phyloP scores from a whole-genome alignment of 2,888 invertebrate genomes.

The Tiliacea citrago region DNA sequence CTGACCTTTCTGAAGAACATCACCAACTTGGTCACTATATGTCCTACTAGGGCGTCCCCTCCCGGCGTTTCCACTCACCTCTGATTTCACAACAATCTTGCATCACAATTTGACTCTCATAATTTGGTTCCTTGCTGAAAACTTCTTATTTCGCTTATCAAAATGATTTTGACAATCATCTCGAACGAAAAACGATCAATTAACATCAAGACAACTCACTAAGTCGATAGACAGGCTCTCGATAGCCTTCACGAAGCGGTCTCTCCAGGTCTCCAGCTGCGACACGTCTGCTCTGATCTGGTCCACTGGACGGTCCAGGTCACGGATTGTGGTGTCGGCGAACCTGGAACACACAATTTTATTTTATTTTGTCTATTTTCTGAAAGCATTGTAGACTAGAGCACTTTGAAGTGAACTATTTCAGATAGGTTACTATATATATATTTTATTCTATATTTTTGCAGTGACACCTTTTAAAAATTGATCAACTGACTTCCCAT shows the following conservation, averaged over 20 bases:
- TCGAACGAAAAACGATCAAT: too few relatives aligned
- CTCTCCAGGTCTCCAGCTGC: constrained; percentile 94
- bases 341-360: constrained; percentile 76
- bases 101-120: neutral
- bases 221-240: constrained; percentile 91
- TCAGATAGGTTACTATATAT: too few relatives aligned
- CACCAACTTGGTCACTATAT: too few relatives aligned
- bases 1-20: too few relatives aligned
- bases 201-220: constrained; percentile 79
- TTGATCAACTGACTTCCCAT: too few relatives aligned
- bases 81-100: too few relatives aligned
- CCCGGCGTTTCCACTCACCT: too few relatives aligned
- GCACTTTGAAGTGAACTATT: neutral
- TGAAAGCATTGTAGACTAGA: neutral
- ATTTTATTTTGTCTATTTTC: neutral
- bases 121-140: neutral
- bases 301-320: constrained; percentile 93
- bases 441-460: neutral
- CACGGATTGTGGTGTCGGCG: constrained; percentile 88
- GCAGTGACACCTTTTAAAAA: neutral
- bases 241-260: constrained; percentile 93
- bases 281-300: constrained; percentile 92
- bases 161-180: neutral
- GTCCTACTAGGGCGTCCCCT: too few relatives aligned
- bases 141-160: neutral